These are phyloP conservation scores for Heliconius hewitsoni DNA, from an alignment of 1,140 invertebrate genomes.

Conservation along the genomic window DNA sequence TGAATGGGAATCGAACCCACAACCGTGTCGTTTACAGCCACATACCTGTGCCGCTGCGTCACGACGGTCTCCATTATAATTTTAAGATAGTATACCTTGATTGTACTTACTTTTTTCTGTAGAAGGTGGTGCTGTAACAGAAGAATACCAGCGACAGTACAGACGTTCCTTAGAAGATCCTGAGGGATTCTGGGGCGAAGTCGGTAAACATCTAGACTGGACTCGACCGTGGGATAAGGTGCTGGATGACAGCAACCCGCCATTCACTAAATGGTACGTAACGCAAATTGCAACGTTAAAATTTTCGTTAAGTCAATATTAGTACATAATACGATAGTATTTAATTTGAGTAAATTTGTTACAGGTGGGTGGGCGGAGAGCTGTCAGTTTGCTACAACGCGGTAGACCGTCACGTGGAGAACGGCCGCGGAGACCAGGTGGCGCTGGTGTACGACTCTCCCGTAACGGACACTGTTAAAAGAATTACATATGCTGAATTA, in stretches of 20 bases:
- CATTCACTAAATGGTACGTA: constrained; percentile 92
- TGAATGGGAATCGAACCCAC: too few relatives aligned
- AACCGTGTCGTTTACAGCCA: too few relatives aligned
- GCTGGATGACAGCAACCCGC: constrained; percentile 90
- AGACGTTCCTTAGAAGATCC: constrained; percentile 88
- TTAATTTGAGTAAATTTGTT: background rate
- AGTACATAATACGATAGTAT: too few relatives aligned
- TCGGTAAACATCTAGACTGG: constrained; percentile 89
- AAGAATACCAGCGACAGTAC: constrained; percentile 85
- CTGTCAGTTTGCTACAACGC: constrained; percentile 96
- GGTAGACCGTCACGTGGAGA: constrained; percentile 92
- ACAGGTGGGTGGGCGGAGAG: constrained; percentile 93
- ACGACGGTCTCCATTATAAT: too few relatives aligned
- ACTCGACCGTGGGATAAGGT: constrained; percentile 91
- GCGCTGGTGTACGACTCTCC: constrained; percentile 96
- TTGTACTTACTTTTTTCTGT: background rate
- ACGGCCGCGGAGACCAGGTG: constrained; percentile 88
- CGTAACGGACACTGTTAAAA: constrained; percentile 87
- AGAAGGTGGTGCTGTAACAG: constrained; percentile 66
- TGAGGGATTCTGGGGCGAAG: constrained; percentile 93
- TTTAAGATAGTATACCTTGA: too few relatives aligned
- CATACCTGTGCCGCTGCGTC: background rate
- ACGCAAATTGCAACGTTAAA: background rate
- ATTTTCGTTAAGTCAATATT: too few relatives aligned
- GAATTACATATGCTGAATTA: constrained; percentile 91